These are phyloP conservation scores for Galeopsomyia nigrocyanea DNA, from an alignment of 2,888 invertebrate species.

Conservation along the genomic window DNA sequence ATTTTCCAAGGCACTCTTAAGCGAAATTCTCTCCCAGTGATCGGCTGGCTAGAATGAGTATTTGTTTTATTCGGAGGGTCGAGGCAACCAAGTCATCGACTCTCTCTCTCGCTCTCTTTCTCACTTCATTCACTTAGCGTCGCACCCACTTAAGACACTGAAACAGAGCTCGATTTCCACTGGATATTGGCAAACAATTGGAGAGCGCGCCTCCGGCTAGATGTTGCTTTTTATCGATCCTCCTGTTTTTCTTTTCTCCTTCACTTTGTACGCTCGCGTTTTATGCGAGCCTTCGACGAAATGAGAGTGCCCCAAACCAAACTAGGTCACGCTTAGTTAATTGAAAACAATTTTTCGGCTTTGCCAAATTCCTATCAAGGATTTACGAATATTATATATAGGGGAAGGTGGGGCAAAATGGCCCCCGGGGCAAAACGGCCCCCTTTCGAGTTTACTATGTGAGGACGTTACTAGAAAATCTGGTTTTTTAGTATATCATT, in stretches of 20 bases:
- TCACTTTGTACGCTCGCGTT: neutral
- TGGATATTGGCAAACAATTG: slow-evolving; percentile 46
- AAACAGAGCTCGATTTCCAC: slow-evolving; percentile 42
- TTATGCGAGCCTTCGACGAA: too few species aligned
- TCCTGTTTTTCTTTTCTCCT: neutral
- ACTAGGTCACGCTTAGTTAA: too few species aligned
- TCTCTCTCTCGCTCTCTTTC: too few species aligned
- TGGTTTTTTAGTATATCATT: too few species aligned
- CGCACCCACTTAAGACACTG: slow-evolving; percentile 20
- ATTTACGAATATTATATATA: too few species aligned
- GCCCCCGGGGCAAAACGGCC: too few species aligned
- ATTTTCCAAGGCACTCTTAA: slow-evolving; percentile 25
- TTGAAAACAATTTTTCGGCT: too few species aligned
- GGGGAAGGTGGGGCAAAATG: too few species aligned
- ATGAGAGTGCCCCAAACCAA: too few species aligned
- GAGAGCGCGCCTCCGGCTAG: slow-evolving; percentile 8
- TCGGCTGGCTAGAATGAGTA: slow-evolving; percentile 34
- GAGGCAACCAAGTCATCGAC: slow-evolving; percentile 39
- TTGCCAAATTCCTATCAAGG: too few species aligned
- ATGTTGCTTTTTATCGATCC: slow-evolving; percentile 10
- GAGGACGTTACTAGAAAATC: too few species aligned
- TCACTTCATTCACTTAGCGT: slow-evolving; percentile 46
- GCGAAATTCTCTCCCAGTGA: slow-evolving; percentile 26
- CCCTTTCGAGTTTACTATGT: too few species aligned
- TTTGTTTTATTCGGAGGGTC: slow-evolving; percentile 41